Conservation (phyloP, 1,140 invertebrate genomes). For the Hirudo medicinalis region DNA sequence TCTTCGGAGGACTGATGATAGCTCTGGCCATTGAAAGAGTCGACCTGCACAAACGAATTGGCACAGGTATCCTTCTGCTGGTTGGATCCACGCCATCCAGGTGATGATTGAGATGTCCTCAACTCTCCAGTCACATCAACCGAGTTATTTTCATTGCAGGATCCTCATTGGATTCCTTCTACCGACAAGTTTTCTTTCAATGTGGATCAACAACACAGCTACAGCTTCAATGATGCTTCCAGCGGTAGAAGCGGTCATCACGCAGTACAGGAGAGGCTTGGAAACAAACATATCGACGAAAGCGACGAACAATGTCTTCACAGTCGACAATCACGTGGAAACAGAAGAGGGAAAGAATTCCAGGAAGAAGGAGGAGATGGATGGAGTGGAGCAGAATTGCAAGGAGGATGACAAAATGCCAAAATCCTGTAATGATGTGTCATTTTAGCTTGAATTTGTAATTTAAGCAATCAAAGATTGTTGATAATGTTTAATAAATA, state of each 20-base stretch:
- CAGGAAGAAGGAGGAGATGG: background rate
- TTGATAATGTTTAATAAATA: too few species aligned
- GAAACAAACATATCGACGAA: background rate
- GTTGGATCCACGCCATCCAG: conserved; percentile 50
- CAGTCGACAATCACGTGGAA: too few species aligned
- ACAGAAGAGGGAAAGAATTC: background rate
- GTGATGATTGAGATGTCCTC: conserved; percentile 21
- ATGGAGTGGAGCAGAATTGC: background rate
- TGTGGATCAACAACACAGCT: conserved; percentile 44
- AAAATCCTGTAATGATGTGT: too few species aligned
- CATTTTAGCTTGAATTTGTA: too few species aligned
- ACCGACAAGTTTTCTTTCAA: conserved; percentile 40
- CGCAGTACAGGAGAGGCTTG: conserved; percentile 19
- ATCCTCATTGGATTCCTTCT: conserved; percentile 41
- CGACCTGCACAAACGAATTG: conserved; percentile 68
- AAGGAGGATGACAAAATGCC: background rate
- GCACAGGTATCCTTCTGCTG: conserved; percentile 59
- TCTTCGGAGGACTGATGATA: conserved; percentile 56
- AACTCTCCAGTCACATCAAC: background rate
- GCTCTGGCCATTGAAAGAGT: conserved; percentile 73
- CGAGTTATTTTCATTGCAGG: conserved; percentile 18
- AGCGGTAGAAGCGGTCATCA: conserved; percentile 35
- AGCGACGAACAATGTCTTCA: background rate
- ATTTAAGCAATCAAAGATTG: too few species aligned
- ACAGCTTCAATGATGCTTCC: conserved; percentile 43